phyloP scores from a whole-genome alignment of 2,113 vertebrate genomes.

The Urocolius indicus region DNA sequence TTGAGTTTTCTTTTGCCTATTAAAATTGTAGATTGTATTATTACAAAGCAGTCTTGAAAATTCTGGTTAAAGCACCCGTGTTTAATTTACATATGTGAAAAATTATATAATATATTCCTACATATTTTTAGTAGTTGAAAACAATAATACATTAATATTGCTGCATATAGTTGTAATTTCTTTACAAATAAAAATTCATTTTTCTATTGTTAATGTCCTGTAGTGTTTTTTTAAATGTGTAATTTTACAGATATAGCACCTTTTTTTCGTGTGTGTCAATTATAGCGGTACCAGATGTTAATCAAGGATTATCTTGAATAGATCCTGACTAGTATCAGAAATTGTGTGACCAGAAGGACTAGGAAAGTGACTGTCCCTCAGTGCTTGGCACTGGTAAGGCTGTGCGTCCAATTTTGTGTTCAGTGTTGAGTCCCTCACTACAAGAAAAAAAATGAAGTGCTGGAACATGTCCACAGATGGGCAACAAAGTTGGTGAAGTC shows the following conservation, averaged over 20 bases:
- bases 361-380: too few relatives aligned
- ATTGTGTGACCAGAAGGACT: too few relatives aligned
- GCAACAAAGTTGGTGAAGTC: too few relatives aligned
- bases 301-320: not conserved
- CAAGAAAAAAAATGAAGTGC: too few relatives aligned
- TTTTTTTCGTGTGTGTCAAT: not conserved
- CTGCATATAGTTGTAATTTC: not conserved
- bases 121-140: not conserved
- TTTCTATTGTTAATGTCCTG: not conserved
- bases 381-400: too few relatives aligned
- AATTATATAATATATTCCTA: accelerated
- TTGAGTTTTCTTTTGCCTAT: not conserved
- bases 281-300: not conserved
- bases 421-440: too few relatives aligned
- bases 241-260: not conserved
- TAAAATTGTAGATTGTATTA: not conserved
- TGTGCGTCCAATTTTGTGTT: too few relatives aligned
- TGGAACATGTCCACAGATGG: too few relatives aligned
- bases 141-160: accelerated
- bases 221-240: not conserved
- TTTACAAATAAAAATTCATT: not conserved
- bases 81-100: not conserved
- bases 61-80: accelerated
- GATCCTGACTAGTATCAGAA: too few relatives aligned
- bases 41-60: not conserved